Evolutionary conservation across 2,113 vertebrate species (phyloP), one percentile per base, ranked within the genome.

Genomic region (Xerus inauris): DNA sequence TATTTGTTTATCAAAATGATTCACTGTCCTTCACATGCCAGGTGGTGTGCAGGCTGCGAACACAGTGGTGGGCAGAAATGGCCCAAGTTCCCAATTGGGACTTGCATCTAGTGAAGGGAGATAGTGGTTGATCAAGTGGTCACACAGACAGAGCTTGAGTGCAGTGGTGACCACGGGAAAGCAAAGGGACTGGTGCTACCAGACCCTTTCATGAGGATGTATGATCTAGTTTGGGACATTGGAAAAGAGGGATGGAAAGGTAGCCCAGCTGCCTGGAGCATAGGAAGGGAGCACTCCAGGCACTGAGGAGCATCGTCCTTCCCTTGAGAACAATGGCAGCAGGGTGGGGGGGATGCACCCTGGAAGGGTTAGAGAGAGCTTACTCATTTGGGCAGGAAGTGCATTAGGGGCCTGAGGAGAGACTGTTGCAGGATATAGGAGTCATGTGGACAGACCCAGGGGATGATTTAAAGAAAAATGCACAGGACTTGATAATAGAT

Each of bases 81-180:
- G 11, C 13, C 47, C 57, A 24, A 8, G 28, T 75, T 45, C 54
- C 40, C 8, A 6, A 8, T 2, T n/a, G 32, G 64, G n/a, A 40
- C 69, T 32, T 77, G 45, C 19, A 42, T 20, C 24, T 82, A 20
- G 32, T 17, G 12, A 40, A 47, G 57, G 54, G 54, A 76, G 20
- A 54, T 0, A 12, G 40, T 0, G 8, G 1, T 19, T 38, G 14
- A 10, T 45, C 42, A 30, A 8, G 17, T 2, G 17, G 14, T 28
- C 19, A 17, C 20, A 35, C 3, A 11, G 7, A 11, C 9, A 16
- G 1, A 16, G 10, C 45, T 14, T 2, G 19, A 22, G 0, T 32
- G 7, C 49, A 40, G 1, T 1, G 13, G 22, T 42, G 30, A 24
- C 42, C 8, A 13, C 12, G 1, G 88, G 11, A 77, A 28, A 71